Evolutionary conservation across 2,797 vertebrate species (phyloP).

Genomic region (Sebastes variabilis): DNA sequence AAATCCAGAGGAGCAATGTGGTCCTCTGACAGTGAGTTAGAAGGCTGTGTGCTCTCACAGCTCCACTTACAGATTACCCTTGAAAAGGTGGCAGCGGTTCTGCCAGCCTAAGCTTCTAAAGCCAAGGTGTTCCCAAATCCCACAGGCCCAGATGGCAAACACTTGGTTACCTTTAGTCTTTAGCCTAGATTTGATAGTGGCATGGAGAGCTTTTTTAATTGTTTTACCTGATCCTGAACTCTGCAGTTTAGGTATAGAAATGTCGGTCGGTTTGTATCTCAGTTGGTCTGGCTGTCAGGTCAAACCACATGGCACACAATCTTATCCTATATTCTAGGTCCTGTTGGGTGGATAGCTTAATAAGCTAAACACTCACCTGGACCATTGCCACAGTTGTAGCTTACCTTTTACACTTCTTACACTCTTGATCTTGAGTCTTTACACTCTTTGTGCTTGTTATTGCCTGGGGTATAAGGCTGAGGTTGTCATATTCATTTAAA

Average conservation of each 20-base stretch:
- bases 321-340: neutral
- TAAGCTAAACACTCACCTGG: neutral
- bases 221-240: neutral
- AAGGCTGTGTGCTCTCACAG: neutral
- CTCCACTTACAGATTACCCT: constrained; percentile 41
- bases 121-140: constrained; percentile 59
- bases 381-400: neutral
- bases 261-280: neutral
- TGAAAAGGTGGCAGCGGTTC: constrained; percentile 32
- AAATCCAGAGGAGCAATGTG: neutral
- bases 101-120: constrained; percentile 62
- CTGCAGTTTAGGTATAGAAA: neutral
- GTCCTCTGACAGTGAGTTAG: neutral
- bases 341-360: neutral
- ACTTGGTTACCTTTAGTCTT: constrained; percentile 30
- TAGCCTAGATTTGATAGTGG: constrained; percentile 24
- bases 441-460: neutral
- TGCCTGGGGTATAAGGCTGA: too few species aligned
- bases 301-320: neutral
- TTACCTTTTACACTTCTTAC: neutral
- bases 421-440: neutral
- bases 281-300: neutral
- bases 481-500: neutral
- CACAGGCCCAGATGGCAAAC: constrained; percentile 57
- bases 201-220: neutral